These are phyloP conservation scores for Diaperis boleti DNA, from an alignment of 2,888 invertebrate species.

Conservation along the genomic window DNA sequence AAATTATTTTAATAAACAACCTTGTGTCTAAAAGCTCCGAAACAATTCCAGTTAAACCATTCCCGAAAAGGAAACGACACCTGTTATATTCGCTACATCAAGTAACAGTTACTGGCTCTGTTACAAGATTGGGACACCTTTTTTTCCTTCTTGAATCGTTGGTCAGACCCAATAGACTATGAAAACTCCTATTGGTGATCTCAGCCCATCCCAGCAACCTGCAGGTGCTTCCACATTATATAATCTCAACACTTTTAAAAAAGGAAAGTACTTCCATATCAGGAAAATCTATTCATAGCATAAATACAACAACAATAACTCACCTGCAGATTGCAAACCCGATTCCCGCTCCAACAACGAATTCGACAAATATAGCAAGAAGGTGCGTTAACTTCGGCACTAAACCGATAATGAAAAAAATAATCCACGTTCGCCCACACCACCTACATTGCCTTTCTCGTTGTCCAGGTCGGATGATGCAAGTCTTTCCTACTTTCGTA, in stretches of 20 bases:
- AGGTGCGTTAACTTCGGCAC: constrained; percentile 7
- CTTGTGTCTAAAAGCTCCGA: no score
- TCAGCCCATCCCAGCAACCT: no score
- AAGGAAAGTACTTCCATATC: constrained; percentile 15
- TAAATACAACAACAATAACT: constrained; percentile 3
- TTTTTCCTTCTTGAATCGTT: no score
- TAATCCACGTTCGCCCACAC: constrained; percentile 5
- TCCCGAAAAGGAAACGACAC: no score
- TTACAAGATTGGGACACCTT: no score
- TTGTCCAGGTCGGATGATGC: constrained; percentile 14
- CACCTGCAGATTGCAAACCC: constrained; percentile 10
- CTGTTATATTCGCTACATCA: no score
- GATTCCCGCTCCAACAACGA: constrained; percentile 3
- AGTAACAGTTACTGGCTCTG: no score
- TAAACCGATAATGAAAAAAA: constrained; percentile 8
- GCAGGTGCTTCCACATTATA: neutral
- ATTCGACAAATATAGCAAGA: constrained; percentile 22
- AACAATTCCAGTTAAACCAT: no score
- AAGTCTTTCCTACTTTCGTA: neutral
- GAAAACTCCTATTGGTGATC: no score
- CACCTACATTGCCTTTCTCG: constrained; percentile 24
- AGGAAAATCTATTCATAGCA: neutral
- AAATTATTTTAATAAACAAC: no score
- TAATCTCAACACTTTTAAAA: neutral
- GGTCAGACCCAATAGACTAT: no score